A percentile compares a stretch with the other conserved stretches of the same genome.
Evolutionary conservation across 2,888 invertebrate genomes (phyloP).

Genomic region (Muscina levida): DNA sequence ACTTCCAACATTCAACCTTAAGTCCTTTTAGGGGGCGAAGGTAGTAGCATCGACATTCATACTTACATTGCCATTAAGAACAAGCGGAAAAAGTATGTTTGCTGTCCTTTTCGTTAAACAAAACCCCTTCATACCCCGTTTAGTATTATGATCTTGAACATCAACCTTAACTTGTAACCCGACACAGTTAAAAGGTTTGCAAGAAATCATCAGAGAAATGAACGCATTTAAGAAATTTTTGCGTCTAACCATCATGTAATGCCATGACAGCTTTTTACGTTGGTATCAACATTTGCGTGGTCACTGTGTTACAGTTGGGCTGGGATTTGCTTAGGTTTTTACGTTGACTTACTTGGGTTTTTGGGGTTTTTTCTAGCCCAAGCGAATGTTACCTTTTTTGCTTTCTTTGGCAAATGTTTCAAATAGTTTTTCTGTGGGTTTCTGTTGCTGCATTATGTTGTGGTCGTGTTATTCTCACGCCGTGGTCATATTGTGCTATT

Average conservation of each 20-base stretch:
- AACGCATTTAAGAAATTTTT: constrained; percentile 32
- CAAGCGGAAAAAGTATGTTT: constrained; percentile 1
- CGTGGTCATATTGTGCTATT: constrained; percentile 45
- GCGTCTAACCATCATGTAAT: constrained; percentile 23
- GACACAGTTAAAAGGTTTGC: not conserved
- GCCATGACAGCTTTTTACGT: constrained; percentile 3
- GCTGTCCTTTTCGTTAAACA: not conserved
- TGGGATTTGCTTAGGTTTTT: not conserved
- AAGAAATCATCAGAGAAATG: not conserved
- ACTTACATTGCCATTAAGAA: not conserved
- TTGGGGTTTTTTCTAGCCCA: constrained; percentile 1
- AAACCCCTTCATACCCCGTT: too few relatives aligned
- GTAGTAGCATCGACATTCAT: not conserved
- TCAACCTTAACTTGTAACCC: not conserved
- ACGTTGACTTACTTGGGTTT: constrained; percentile 25
- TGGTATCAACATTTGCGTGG: too few relatives aligned
- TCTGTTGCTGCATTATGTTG: constrained; percentile 53
- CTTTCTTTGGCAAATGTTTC: constrained; percentile 53
- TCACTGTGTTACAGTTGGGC: too few relatives aligned
- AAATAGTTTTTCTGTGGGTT: constrained; percentile 54
- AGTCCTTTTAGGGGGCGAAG: not conserved
- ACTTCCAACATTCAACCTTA: constrained; percentile 4
- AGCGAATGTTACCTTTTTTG: not conserved
- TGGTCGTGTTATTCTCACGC: constrained; percentile 62
- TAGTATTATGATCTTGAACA: constrained; percentile 34